Evolutionary conservation across 2,888 invertebrate genomes (phyloP), one percentile per base, ranked within the genome.

Genomic region (Falcaria lacertinaria): DNA sequence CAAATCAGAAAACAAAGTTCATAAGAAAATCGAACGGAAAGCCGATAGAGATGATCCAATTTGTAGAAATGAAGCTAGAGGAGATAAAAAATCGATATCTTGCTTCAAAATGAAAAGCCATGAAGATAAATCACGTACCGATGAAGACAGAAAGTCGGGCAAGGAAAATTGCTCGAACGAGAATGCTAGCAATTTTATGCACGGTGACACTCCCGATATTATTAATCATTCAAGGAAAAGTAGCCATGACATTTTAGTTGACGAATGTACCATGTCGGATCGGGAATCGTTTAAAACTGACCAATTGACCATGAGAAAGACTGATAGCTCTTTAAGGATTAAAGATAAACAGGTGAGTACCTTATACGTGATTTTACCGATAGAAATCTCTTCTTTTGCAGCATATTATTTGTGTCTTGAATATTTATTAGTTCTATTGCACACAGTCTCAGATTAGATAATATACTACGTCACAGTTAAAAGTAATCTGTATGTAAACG

Each of bases 81-180:
- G 79, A 60, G 82, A 83, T 66, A 85, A 83, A 64, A 85, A 76
- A 73, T 80, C 86, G 50, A 77, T 83, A 72, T 85, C 84, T 56
- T 89, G 89, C 74, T 89, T 89, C 66, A 89, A 88, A 83, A 84
- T 86, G 54, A 87, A 84, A 80, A 79, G 74, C 69, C 74, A 80
- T 4, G 80, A 80, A 54, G 77, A 80, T 69, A 88, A 86, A 74
- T 75, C 75, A 69, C 77, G 78, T 54, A 69, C 73, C 43, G 78
- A 74, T 46, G 82, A 85, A 47, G 85, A 87, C 55, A 69, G 69
- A 50, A 83, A 74, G 61, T 80, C 69, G 43, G 78, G 76, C 7
- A 77, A 74, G 60, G 87, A 89, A 45, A 87, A 87, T 60, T 86
- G 84, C 68, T 69, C 70, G 42, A 86, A 87, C 59, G 88, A 88